phyloP scores from a whole-genome alignment of 2,888 invertebrate species.

The Platycheirus albimanus region DNA sequence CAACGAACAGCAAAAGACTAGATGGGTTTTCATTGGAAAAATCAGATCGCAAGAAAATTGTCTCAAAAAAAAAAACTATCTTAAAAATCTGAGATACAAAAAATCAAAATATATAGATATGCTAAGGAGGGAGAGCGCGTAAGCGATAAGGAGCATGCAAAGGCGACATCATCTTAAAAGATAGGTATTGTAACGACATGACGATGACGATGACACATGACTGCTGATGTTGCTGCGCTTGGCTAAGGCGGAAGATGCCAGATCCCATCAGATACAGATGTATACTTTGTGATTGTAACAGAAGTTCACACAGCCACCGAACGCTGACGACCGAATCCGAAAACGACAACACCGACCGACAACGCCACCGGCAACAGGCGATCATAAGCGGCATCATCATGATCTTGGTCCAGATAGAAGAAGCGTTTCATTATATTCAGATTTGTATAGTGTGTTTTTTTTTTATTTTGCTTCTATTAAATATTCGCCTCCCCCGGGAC shows the following conservation, averaged over 20 bases:
- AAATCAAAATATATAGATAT: conserved; percentile 6
- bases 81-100: conserved; percentile 32
- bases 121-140: conserved; percentile 39
- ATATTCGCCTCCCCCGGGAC: conserved; percentile 54
- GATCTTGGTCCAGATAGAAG: conserved; percentile 61
- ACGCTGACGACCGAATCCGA: conserved; percentile 5
- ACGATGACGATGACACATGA: conserved; percentile 27
- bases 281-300: conserved; percentile 22
- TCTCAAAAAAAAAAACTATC: conserved; percentile 30
- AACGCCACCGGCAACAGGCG: background rate
- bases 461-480: conserved; percentile 25
- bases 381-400: conserved; percentile 42
- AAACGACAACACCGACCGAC: too few species aligned
- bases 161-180: conserved; percentile 53
- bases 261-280: conserved; percentile 36
- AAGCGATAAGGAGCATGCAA: conserved; percentile 52
- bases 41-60: conserved; percentile 45
- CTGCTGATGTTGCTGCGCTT: background rate
- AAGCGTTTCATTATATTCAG: conserved; percentile 66
- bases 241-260: conserved; percentile 43
- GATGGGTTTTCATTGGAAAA: conserved; percentile 48
- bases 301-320: conserved; percentile 64
- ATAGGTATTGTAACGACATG: conserved; percentile 44
- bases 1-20: conserved; percentile 67
- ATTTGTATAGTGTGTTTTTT: conserved; percentile 13